Conservation (phyloP, 1,140 invertebrate species). For the Physella acuta region DNA sequence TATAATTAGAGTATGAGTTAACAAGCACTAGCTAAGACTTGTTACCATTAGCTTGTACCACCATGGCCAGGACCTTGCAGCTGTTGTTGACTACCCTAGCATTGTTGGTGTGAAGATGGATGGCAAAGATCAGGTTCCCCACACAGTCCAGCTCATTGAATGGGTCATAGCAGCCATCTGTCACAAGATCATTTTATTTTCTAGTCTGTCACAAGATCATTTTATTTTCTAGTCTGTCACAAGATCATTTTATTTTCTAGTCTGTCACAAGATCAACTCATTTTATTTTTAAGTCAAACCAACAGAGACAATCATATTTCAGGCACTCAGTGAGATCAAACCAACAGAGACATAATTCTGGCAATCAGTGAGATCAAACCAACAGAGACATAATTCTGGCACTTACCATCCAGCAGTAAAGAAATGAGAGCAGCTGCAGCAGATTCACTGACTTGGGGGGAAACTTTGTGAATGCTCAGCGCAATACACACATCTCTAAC, state of each 20-base stretch:
- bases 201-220: background rate
- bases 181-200: background rate
- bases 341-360: no score
- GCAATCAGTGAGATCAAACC: no score
- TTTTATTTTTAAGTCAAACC: background rate
- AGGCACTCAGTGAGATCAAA: no score
- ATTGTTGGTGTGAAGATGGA: conserved; percentile 45
- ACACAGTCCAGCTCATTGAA: conserved; percentile 50
- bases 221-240: background rate
- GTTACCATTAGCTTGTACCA: conserved; percentile 55
- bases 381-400: no score
- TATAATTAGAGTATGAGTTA: no score
- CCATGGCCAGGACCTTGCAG: conserved; percentile 52
- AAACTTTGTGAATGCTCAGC: conserved; percentile 42
- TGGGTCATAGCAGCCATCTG: conserved; percentile 47
- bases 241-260: background rate
- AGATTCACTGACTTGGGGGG: conserved; percentile 47
- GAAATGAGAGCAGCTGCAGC: conserved; percentile 50
- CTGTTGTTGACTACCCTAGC: conserved; percentile 56
- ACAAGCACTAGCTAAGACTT: no score
- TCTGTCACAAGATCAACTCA: background rate
- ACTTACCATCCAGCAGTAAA: conserved; percentile 50
- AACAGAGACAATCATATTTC: background rate
- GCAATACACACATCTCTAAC: conserved; percentile 43
- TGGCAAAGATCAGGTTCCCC: conserved; percentile 42